Percentiles rank a stretch among this genome's conserved stretches.
phyloP scores from a whole-genome alignment of 2,113 vertebrate species.

The Triplophysa tibetana region DNA sequence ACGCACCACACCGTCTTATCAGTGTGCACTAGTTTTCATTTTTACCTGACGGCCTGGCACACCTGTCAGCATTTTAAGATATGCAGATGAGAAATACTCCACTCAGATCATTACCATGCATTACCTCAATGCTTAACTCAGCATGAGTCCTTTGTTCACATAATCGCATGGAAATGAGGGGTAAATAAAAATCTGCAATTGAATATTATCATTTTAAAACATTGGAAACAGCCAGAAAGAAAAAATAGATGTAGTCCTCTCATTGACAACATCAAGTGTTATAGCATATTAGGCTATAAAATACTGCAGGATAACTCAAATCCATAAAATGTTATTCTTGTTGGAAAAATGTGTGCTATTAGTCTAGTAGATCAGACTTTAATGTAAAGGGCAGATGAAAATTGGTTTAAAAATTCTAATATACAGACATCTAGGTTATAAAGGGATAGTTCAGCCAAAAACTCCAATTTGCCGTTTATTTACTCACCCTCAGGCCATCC shows the following conservation, averaged over 20 bases:
- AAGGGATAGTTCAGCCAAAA: too few species aligned
- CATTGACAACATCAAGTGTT: background rate
- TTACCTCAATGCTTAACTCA: constrained; percentile 88
- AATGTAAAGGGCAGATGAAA: too few species aligned
- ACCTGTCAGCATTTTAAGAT: constrained; percentile 91
- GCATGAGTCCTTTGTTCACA: constrained; percentile 98
- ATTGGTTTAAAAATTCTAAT: too few species aligned
- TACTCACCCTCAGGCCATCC: too few species aligned
- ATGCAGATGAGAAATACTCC: constrained; percentile 97
- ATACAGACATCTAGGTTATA: too few species aligned
- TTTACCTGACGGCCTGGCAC: constrained; percentile 71
- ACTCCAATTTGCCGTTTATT: too few species aligned
- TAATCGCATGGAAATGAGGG: constrained; percentile 92
- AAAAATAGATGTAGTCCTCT: background rate
- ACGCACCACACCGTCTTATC: constrained; percentile 69
- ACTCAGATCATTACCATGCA: constrained; percentile 97
- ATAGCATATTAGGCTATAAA: background rate
- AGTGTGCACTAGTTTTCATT: constrained; percentile 67
- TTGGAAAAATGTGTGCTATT: too few species aligned
- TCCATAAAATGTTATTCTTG: too few species aligned
- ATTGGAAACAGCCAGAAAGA: constrained; percentile 72
- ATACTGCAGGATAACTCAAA: too few species aligned
- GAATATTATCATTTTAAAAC: constrained; percentile 83
- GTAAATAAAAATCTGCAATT: constrained; percentile 92
- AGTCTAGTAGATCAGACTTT: too few species aligned